Evolutionary conservation across 2,888 invertebrate species (phyloP).

Genomic region (Mactromeris polynyma): DNA sequence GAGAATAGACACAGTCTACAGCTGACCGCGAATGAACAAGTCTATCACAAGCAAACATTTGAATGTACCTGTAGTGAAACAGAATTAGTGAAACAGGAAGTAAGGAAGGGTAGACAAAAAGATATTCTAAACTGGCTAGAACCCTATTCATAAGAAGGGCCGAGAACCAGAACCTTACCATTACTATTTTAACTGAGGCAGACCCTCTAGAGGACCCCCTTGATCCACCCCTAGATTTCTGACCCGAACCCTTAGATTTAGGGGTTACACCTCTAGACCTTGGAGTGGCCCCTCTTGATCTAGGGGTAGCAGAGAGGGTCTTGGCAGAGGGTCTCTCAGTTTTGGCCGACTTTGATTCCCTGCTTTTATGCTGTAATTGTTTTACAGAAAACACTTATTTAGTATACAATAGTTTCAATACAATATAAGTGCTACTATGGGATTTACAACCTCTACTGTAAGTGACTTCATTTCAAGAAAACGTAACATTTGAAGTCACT

Average conservation of each 20-base stretch:
- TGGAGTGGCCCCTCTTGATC: slow-evolving; percentile 35
- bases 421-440: no score
- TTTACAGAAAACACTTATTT: slow-evolving; percentile 5
- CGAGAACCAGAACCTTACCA: slow-evolving; percentile 13
- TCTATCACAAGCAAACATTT: not conserved
- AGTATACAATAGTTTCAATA: not conserved
- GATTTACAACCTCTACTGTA: no score
- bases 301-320: slow-evolving; percentile 29
- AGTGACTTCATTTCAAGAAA: no score
- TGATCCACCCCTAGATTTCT: slow-evolving; percentile 60
- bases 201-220: slow-evolving; percentile 33
- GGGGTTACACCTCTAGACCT: slow-evolving; percentile 38
- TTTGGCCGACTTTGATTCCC: slow-evolving; percentile 24
- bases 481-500: no score
- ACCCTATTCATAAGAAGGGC: not conserved
- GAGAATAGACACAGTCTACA: not conserved
- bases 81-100: slow-evolving; percentile 10
- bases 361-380: slow-evolving; percentile 37
- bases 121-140: slow-evolving; percentile 7
- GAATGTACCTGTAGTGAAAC: slow-evolving; percentile 2
- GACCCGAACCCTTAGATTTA: slow-evolving; percentile 34
- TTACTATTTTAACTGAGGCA: not conserved
- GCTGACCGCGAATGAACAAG: not conserved
- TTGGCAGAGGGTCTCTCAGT: slow-evolving; percentile 17
- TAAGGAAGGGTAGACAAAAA: slow-evolving; percentile 2